Evolutionary conservation across 2,797 vertebrate species (phyloP).

Genomic region (Macroramphosus scolopax): DNA sequence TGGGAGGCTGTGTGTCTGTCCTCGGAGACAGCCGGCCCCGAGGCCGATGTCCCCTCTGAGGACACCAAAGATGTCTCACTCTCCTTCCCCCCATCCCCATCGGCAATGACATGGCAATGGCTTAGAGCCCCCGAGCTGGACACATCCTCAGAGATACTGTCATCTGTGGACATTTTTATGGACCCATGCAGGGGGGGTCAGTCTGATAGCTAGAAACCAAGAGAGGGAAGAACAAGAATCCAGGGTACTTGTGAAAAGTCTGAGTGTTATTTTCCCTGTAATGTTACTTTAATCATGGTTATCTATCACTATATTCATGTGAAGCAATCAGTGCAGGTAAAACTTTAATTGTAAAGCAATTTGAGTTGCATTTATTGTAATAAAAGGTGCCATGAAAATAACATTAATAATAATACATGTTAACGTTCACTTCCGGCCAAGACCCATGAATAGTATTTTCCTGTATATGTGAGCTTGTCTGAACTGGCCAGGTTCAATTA

Average conservation of each 20-base stretch:
- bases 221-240: background rate
- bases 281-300: too few relatives aligned
- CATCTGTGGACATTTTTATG: slow-evolving; percentile 84
- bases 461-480: background rate
- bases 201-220: slow-evolving; percentile 58
- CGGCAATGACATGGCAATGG: slow-evolving; percentile 66
- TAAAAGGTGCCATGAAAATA: too few relatives aligned
- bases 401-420: too few relatives aligned
- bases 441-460: background rate
- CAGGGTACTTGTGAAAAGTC: too few relatives aligned
- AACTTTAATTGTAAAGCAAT: too few relatives aligned
- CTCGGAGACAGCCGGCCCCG: slow-evolving; percentile 69
- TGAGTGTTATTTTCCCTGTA: too few relatives aligned
- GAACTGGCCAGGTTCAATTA: background rate
- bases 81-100: slow-evolving; percentile 64
- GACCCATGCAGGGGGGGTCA: slow-evolving; percentile 58
- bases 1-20: slow-evolving; percentile 76
- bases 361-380: too few relatives aligned
- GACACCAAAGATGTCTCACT: slow-evolving; percentile 72
- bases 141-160: slow-evolving; percentile 83
- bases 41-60: slow-evolving; percentile 76
- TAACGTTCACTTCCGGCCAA: too few relatives aligned
- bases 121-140: slow-evolving; percentile 74
- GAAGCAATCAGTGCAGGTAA: too few relatives aligned
- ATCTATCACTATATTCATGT: too few relatives aligned